Evolutionary conservation across 2,113 vertebrate species (phyloP).

Genomic region (Alouatta palliata): DNA sequence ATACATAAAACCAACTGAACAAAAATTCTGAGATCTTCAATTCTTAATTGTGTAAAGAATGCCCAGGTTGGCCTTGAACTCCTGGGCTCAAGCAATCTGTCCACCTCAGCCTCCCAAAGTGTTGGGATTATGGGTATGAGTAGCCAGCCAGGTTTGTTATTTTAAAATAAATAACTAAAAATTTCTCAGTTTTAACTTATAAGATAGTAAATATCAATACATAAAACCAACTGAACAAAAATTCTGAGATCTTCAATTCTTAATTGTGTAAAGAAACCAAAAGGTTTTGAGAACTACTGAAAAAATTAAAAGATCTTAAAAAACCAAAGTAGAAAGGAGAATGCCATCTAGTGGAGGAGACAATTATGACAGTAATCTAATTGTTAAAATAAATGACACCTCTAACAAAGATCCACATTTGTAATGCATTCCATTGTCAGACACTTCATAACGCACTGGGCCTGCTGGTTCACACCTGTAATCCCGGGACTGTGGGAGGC

Average conservation of each 20-base stretch:
- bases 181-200: not conserved
- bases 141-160: too few relatives aligned
- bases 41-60: too few relatives aligned
- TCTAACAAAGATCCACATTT: not conserved
- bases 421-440: not conserved
- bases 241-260: not conserved
- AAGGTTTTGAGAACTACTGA: not conserved
- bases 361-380: not conserved
- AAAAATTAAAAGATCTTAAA: not conserved
- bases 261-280: not conserved
- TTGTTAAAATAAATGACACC: not conserved
- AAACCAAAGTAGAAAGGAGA: conserved; percentile 55
- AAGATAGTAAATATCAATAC: not conserved
- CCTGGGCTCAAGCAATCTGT: too few relatives aligned
- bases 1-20: not conserved
- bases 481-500: too few relatives aligned
- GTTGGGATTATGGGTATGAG: too few relatives aligned
- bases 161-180: not conserved
- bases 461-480: too few relatives aligned
- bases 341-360: conserved; percentile 79
- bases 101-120: too few relatives aligned
- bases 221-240: not conserved
- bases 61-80: not conserved
- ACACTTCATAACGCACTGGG: not conserved
- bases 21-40: not conserved